phyloP scores from a whole-genome alignment of 2,797 vertebrate genomes.

The Rhyacichthys aspro region DNA sequence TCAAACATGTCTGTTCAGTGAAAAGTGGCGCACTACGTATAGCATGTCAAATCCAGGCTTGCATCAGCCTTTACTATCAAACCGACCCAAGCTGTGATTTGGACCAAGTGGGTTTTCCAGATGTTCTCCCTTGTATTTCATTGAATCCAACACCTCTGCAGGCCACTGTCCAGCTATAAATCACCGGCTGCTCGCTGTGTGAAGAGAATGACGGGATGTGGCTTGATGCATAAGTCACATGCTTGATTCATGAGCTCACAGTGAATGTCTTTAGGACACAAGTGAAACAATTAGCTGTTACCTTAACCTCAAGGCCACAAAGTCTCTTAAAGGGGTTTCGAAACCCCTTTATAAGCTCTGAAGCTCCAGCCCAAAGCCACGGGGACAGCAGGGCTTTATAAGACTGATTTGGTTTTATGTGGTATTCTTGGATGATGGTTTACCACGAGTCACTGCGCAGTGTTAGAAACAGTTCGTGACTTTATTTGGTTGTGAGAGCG shows the following conservation, averaged over 20 bases:
- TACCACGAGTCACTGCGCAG: slow-evolving; percentile 66
- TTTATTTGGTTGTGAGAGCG: slow-evolving; percentile 58
- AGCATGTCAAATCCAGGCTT: slow-evolving; percentile 47
- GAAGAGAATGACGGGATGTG: slow-evolving; percentile 61
- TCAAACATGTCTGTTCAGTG: slow-evolving; percentile 47
- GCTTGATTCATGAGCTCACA: slow-evolving; percentile 77
- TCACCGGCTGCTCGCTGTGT: slow-evolving; percentile 63
- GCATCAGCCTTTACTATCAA: slow-evolving; percentile 70
- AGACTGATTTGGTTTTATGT: slow-evolving; percentile 79
- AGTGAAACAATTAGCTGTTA: slow-evolving; percentile 83
- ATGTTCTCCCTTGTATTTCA: slow-evolving; percentile 78
- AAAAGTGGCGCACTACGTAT: slow-evolving; percentile 34
- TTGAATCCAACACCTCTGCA: slow-evolving; percentile 81
- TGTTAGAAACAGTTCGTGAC: slow-evolving; percentile 74
- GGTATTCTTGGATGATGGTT: slow-evolving; percentile 78
- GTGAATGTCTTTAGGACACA: slow-evolving; percentile 63
- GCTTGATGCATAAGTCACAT: slow-evolving; percentile 73
- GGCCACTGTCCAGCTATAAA: slow-evolving; percentile 80
- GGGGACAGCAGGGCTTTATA: slow-evolving; percentile 71
- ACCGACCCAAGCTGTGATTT: slow-evolving; percentile 73
- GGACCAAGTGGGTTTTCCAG: slow-evolving; percentile 79
- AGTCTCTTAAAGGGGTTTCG: slow-evolving; percentile 72
- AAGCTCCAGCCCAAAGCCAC: slow-evolving; percentile 62
- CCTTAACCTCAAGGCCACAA: slow-evolving; percentile 71
- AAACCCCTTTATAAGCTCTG: slow-evolving; percentile 75